phyloP scores from a whole-genome alignment of 2,888 invertebrate species.

The Ormyrus rosae region DNA sequence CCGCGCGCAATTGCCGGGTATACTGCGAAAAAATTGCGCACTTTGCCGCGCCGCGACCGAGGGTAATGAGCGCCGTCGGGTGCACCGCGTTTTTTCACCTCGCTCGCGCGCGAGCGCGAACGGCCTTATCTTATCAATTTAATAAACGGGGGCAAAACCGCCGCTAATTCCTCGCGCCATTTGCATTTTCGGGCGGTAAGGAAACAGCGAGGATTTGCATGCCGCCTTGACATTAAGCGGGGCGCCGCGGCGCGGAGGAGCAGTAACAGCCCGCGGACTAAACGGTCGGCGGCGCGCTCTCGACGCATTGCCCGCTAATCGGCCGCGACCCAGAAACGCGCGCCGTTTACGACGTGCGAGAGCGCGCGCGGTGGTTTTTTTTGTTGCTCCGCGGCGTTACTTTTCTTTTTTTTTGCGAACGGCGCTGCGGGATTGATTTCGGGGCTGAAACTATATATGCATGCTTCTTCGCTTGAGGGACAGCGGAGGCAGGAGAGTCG shows the following conservation, averaged over 20 bases:
- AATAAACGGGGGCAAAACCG: too few species aligned
- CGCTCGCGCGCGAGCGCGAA: background rate
- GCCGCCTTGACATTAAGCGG: too few species aligned
- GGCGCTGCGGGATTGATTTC: background rate
- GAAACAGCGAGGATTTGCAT: background rate
- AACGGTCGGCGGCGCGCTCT: background rate
- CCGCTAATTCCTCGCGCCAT: slow-evolving; percentile 1
- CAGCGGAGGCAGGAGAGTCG: too few species aligned
- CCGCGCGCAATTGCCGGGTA: too few species aligned
- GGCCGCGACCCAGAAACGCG: background rate
- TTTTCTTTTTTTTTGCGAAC: background rate
- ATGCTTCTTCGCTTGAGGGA: too few species aligned
- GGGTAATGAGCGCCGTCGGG: too few species aligned
- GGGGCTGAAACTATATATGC: too few species aligned
- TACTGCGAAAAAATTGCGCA: too few species aligned
- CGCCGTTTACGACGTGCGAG: slow-evolving; percentile 32
- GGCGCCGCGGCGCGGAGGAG: too few species aligned
- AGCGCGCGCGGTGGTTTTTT: background rate
- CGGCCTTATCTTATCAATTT: background rate
- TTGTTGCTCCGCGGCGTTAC: too few species aligned
- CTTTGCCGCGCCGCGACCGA: too few species aligned
- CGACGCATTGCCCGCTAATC: slow-evolving; percentile 6
- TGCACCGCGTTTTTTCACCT: background rate
- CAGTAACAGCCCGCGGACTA: too few species aligned
- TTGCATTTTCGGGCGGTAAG: slow-evolving; percentile 39